phyloP scores from a whole-genome alignment of 2,113 vertebrate species.

The Mormoops blainvillei region DNA sequence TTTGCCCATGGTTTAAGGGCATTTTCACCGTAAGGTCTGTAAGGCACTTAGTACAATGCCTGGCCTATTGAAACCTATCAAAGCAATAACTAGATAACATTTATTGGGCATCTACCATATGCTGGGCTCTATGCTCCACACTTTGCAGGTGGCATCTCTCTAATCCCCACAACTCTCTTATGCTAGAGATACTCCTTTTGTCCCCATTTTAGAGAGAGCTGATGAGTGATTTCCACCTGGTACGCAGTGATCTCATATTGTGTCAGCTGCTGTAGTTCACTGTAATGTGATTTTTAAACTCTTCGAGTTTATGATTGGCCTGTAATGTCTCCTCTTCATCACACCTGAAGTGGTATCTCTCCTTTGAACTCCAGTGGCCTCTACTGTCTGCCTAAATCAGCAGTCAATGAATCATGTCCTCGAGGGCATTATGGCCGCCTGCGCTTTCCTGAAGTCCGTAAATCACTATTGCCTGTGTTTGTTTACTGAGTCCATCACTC shows the following conservation, averaged over 20 bases:
- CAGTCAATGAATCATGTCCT: background rate
- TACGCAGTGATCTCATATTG: background rate
- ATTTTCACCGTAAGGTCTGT: background rate
- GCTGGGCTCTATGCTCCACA: fast-evolving
- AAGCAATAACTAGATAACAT: background rate
- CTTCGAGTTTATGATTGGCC: background rate
- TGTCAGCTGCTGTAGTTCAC: background rate
- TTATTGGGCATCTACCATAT: background rate
- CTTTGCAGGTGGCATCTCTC: background rate
- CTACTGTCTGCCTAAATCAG: background rate
- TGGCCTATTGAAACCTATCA: background rate
- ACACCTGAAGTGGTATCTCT: background rate
- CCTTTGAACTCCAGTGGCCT: background rate
- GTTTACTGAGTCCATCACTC: background rate
- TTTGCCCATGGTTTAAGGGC: background rate
- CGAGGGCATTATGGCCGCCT: background rate
- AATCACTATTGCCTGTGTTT: background rate
- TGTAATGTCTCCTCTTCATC: background rate
- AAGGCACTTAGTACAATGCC: background rate
- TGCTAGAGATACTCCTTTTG: background rate
- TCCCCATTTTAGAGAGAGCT: background rate
- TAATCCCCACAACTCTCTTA: no score
- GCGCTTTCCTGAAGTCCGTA: background rate
- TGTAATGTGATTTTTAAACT: background rate
- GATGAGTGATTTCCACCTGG: background rate